Base-by-base conservation (phyloP, 2,888 invertebrate species). In the Amblyjoppa proteus region DNA sequence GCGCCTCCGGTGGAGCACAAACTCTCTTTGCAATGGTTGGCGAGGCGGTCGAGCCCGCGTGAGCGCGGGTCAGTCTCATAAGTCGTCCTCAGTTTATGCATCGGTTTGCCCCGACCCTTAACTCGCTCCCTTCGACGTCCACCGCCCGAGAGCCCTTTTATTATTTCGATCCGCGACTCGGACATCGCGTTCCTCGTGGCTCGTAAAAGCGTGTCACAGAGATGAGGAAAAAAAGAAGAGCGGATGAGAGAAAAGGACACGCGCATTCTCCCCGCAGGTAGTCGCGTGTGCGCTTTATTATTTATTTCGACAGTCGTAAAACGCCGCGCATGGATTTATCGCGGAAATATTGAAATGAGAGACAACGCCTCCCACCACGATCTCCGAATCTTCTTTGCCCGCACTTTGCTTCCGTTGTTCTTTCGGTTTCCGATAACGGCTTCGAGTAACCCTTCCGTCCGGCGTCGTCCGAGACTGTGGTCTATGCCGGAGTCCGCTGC, bases 271-370 rank as follows among this genome's bases (percentile, higher is more conserved):
- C 61, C 85, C 74, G 84, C 87, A 84, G 88, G 84, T 84, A 83
- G 83, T 85, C 83, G 78, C 76, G 45, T 76, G 66, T 68, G 75
- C 71, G 83, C 84, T 88, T 88, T 89, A 89, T 93, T 93, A 92
- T 93, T 93, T 93, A 93, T 93, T 90, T 88, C 89, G 86, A 81
- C 85, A 91, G 91, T 92, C 93, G 92, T 92, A 92, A 93, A 93
- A 91, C 86, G 86, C 82, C 82, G 84, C 58, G 84, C 85, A 88
- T 90, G 90, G 91, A 93, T 93, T 93, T 93, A 93, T 93, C 91
- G 92, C 88, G 87, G 89, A 92, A 92, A 91, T 93, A 93, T 93
- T 93, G 91, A 93, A 92, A 93, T 91, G 90, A 90, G 92, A 91
- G 89, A 89, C 90, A 90, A 90, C 88, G 89, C 56, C 61, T 68